A percentile compares a stretch with the other conserved stretches of the same genome.
phyloP scores from a whole-genome alignment of 1,140 invertebrate genomes.

The Protaetia brevitarsis region DNA sequence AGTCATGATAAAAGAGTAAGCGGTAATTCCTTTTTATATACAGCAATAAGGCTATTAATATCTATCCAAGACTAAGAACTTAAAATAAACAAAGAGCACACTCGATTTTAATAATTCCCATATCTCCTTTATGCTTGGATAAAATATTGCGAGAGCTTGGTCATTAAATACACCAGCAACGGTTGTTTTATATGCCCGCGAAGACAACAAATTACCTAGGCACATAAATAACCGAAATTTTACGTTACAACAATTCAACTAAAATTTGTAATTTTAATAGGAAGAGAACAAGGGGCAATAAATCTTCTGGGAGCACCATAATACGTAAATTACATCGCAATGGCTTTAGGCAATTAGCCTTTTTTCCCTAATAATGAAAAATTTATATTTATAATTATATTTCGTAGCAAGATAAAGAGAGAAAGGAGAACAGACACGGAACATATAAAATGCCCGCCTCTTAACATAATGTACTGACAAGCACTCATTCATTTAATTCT shows the following conservation, averaged over 20 bases:
- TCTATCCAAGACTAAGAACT: too few relatives aligned
- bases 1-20: neutral
- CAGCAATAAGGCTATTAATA: too few relatives aligned
- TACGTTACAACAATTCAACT: slow-evolving; percentile 2
- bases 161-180: neutral
- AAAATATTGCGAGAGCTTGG: neutral
- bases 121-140: too few relatives aligned
- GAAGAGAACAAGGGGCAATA: neutral
- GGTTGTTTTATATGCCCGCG: neutral
- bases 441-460: too few relatives aligned
- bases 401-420: neutral
- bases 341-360: neutral
- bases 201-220: neutral
- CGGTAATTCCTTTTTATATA: too few relatives aligned
- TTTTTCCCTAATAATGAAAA: slow-evolving; percentile 3
- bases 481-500: too few relatives aligned
- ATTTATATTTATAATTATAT: slow-evolving; percentile 14
- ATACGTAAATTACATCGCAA: slow-evolving; percentile 13
- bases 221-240: slow-evolving; percentile 7
- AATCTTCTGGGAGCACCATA: neutral
- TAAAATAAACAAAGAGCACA: too few relatives aligned
- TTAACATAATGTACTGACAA: too few relatives aligned
- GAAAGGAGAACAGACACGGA: neutral
- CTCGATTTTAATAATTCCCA: too few relatives aligned
- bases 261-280: slow-evolving; percentile 16